Evolutionary conservation across 1,140 invertebrate species (phyloP), one percentile per base, ranked within the genome.

Genomic region (Halictus rubicundus): DNA sequence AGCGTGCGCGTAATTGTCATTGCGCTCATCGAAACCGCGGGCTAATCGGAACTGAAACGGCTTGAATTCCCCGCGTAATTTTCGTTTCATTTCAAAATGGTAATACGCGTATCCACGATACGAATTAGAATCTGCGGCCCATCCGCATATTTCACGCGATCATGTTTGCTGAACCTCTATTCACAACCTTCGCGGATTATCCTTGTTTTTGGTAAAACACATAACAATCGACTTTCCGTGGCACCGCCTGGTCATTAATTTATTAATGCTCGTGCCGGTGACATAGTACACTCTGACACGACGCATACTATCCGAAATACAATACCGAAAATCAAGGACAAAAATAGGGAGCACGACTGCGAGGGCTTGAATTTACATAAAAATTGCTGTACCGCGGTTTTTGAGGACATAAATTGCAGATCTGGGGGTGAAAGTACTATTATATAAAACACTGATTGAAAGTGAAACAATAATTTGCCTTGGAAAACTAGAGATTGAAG

Each of bases 61-160:
- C 32, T 16, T 19, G 7, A n/a, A 3, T 49, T 57, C 5, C 42
- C 66, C 1, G 21, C 66, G 39, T 54, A 77, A 77, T 77, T 69
- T 77, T 77, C 65, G 66, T 77, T 77, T 77, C 74, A 69, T 77
- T 77, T 60, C 39, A 77, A 61, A 69, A 77, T 69, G 65, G 74
- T 49, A 77, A 77, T 77, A 25, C 16, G 65, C 9, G 54, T 49
- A 39, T 37, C 65, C 54, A 37, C 57, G 42, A 37, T 1, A 66
- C n/a, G 42, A 37, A 69, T 77, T 69, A 61, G 65, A 69, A 77
- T 61, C 25, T 65, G 12, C n/a, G 52, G 65, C 3, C 68, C 57
- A 61, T 27, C 27, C 23, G 39, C 68, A 23, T 37, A 25, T 52
- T 49, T 16, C 52, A 21, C 2, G 27, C 39, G 66, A 69, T 46